Percentiles rank a stretch among this genome's conserved stretches.
Evolutionary conservation across 2,888 invertebrate genomes (phyloP).

Genomic region (Melanostoma scalare): DNA sequence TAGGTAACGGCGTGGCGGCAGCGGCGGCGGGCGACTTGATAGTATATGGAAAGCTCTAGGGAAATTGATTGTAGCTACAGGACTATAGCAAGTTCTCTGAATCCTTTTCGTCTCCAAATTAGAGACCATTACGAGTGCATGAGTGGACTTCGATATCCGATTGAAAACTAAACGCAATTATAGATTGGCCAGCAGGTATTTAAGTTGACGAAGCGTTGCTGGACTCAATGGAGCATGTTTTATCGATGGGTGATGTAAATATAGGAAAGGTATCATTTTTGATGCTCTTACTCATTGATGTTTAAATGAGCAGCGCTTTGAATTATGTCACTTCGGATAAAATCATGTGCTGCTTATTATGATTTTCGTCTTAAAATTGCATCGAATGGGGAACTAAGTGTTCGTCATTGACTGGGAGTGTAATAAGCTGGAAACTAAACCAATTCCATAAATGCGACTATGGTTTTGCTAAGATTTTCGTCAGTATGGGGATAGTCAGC

Average conservation of each 20-base stretch:
- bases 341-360: too few species aligned
- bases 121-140: constrained; percentile 53
- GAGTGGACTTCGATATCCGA: constrained; percentile 51
- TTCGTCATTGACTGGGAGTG: too few species aligned
- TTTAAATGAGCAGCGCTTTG: too few species aligned
- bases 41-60: constrained; percentile 1
- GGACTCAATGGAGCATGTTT: constrained; percentile 6
- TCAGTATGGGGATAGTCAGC: too few species aligned
- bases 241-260: neutral
- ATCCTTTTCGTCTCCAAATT: constrained; percentile 32
- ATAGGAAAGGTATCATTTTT: constrained; percentile 22
- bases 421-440: too few species aligned
- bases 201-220: constrained; percentile 41
- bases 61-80: constrained; percentile 50
- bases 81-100: constrained; percentile 19
- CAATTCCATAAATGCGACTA: too few species aligned
- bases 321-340: too few species aligned
- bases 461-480: too few species aligned
- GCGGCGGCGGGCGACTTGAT: too few species aligned
- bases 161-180: constrained; percentile 47
- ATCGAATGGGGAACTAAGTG: too few species aligned
- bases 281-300: neutral
- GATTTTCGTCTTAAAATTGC: too few species aligned
- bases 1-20: neutral
- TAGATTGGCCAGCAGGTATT: constrained; percentile 46